A percentile compares a stretch with the other conserved stretches of the same genome.
phyloP scores from a whole-genome alignment of 1,140 invertebrate species.

The Drosophila elegans region DNA sequence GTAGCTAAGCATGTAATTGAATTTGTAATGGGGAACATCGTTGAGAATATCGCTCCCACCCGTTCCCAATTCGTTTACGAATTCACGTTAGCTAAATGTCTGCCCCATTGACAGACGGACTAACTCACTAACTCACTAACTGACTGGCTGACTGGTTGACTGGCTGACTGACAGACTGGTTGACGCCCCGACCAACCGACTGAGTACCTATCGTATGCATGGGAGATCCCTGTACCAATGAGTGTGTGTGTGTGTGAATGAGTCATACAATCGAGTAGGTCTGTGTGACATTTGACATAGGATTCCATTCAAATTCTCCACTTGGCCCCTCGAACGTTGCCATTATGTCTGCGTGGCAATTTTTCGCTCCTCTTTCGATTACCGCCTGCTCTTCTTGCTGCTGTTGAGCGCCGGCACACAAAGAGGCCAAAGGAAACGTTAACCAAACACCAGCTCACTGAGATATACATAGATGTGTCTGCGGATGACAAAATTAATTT shows the following conservation, averaged over 20 bases:
- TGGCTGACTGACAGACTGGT: conserved; percentile 5
- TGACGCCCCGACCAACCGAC: conserved; percentile 1
- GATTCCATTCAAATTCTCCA: conserved; percentile 25
- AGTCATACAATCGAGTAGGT: conserved; percentile 56
- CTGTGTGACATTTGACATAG: conserved; percentile 62
- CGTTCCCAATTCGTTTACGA: conserved; percentile 39
- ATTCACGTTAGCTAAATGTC: conserved; percentile 61
- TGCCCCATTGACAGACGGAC: conserved; percentile 45
- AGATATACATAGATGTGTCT: conserved; percentile 16
- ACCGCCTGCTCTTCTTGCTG: not conserved
- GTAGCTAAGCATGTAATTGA: conserved; percentile 83
- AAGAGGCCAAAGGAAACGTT: conserved; percentile 6
- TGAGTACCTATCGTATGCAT: conserved; percentile 31
- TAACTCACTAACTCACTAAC: conserved; percentile 15
- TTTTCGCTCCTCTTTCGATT: conserved; percentile 18
- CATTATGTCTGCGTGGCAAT: conserved; percentile 51
- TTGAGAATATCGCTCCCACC: conserved; percentile 45
- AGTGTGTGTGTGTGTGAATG: conserved; percentile 51
- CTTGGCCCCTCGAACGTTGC: conserved; percentile 11
- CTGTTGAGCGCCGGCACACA: conserved; percentile 13
- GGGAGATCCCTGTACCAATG: conserved; percentile 8
- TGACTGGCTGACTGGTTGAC: conserved; percentile 4
- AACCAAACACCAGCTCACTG: conserved; percentile 7
- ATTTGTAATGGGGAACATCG: conserved; percentile 83
- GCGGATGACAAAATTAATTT: conserved; percentile 61